phyloP scores from a whole-genome alignment of 2,113 vertebrate genomes.

The Sigmodon hispidus region DNA sequence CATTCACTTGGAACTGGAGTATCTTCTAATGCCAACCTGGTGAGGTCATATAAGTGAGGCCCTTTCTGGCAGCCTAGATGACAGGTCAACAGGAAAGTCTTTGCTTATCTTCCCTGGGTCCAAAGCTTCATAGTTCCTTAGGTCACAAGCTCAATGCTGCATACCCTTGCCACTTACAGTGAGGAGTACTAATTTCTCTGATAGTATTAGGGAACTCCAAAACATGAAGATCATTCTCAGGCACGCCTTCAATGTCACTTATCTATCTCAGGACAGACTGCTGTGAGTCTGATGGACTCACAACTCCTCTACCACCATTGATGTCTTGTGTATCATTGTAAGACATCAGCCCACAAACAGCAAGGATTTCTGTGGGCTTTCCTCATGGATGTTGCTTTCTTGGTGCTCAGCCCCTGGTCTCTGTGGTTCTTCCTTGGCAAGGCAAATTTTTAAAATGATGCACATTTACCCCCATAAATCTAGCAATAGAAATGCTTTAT shows the following conservation, averaged over 20 bases:
- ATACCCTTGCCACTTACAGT: too few species aligned
- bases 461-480: background rate
- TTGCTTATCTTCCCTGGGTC: background rate
- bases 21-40: background rate
- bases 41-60: background rate
- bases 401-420: background rate
- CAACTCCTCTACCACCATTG: background rate
- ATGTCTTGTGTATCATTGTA: background rate
- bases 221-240: background rate
- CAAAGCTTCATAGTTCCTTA: background rate
- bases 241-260: background rate
- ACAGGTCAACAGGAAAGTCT: background rate
- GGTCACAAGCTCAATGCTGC: rapidly evolving
- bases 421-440: background rate
- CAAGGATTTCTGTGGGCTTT: background rate
- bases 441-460: background rate
- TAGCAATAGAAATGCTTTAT: background rate
- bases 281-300: background rate
- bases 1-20: background rate
- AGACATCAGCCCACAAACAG: background rate
- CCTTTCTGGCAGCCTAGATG: background rate
- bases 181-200: background rate
- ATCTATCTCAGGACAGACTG: background rate
- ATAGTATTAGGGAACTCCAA: background rate
- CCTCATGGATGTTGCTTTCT: background rate